phyloP scores from a whole-genome alignment of 2,113 vertebrate species.

The Junco hyemalis region DNA sequence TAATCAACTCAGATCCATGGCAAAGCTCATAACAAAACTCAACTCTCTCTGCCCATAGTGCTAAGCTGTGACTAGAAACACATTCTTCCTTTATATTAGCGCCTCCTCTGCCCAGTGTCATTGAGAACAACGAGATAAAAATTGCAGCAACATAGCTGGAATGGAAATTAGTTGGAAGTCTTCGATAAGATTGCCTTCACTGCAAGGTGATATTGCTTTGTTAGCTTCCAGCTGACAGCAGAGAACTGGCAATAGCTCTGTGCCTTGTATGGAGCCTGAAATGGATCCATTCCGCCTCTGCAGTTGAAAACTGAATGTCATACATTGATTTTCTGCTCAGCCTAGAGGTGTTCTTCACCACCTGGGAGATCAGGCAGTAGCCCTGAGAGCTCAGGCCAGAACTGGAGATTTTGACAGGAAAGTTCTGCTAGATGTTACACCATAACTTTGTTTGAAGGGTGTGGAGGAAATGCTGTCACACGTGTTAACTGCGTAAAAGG shows the following conservation, averaged over 20 bases:
- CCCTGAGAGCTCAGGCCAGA: background rate
- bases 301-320: background rate
- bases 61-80: constrained; percentile 17
- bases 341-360: background rate
- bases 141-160: background rate
- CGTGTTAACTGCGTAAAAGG: constrained; percentile 43
- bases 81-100: background rate
- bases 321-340: background rate
- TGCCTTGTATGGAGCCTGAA: background rate
- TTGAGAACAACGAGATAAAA: constrained; percentile 25
- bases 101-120: background rate
- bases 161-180: background rate
- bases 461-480: constrained; percentile 45
- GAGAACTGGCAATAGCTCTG: background rate
- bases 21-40: background rate
- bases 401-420: constrained; percentile 24
- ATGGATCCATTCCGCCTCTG: background rate
- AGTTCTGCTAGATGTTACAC: constrained; percentile 25
- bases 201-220: background rate
- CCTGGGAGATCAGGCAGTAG: background rate
- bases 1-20: background rate
- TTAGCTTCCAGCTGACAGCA: background rate
- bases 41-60: background rate
- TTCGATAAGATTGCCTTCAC: background rate
- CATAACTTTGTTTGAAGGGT: constrained; percentile 39